phyloP scores from a whole-genome alignment of 2,888 invertebrate genomes.

The Frankliniella fusca region DNA sequence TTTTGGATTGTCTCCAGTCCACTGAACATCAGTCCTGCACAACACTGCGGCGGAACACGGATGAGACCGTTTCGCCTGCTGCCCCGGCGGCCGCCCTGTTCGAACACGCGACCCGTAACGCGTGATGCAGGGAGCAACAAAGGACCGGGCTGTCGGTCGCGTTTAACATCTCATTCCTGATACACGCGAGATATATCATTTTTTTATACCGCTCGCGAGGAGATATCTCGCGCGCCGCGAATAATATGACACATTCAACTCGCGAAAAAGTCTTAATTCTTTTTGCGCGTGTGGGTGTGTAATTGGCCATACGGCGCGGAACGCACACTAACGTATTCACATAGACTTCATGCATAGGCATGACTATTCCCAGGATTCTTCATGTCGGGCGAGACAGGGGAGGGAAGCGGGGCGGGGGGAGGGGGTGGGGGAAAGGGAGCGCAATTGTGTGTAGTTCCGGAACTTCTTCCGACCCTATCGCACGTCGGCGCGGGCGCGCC shows the following conservation, averaged over 20 bases:
- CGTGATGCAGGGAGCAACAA: too few relatives aligned
- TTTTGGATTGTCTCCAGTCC: slow-evolving; percentile 3
- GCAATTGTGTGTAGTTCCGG: neutral
- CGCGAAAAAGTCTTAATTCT: neutral
- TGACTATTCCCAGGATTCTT: neutral
- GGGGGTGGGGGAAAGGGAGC: neutral
- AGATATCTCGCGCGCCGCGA: too few relatives aligned
- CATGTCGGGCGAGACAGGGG: neutral
- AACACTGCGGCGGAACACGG: too few relatives aligned
- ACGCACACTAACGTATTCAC: slow-evolving; percentile 14
- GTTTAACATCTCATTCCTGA: too few relatives aligned
- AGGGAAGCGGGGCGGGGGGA: neutral
- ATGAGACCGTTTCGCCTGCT: too few relatives aligned
- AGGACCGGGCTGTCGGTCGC: too few relatives aligned
- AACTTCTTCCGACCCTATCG: neutral
- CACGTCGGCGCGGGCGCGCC: too few relatives aligned
- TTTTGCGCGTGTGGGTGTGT: neutral
- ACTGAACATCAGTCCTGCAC: neutral
- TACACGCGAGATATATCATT: too few relatives aligned
- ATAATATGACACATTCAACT: neutral
- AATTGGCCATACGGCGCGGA: neutral
- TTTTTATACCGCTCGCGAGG: too few relatives aligned
- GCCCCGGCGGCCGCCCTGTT: too few relatives aligned
- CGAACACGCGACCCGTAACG: too few relatives aligned
- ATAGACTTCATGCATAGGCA: slow-evolving; percentile 2